Base-by-base conservation (phyloP, 2,888 invertebrate species). In the Germaria angustata region DNA sequence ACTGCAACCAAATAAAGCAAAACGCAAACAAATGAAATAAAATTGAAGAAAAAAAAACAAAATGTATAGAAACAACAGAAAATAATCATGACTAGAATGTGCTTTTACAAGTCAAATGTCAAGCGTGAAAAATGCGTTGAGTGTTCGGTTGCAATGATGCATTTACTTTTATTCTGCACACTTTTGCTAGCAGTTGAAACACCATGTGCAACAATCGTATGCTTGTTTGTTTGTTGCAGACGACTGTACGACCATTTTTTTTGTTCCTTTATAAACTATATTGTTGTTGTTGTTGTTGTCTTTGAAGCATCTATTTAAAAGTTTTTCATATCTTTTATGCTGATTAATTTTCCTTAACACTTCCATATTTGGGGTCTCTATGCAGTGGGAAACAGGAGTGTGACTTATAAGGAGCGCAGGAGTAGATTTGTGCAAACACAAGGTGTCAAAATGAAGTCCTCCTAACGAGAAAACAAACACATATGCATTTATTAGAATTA, bases 51-150 rank as follows among this genome's bases (percentile, higher is more conserved):
- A 51, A 53, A 46, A 9, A 51, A 55, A 68, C 55, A 55, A 59
- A 20, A 53, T n/a, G n/a, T n/a, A 7, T 24, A 24, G 9, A 20
- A 15, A 6, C 17, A 46, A 46, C 2, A 34, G 17, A 69, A 72
- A 66, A 66, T 68, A 75, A 69, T 84, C 81, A 85, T 81, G 81
- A 86, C 86, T 82, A 85, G 86, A 89, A 87, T 88, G 88, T 86
- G 88, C 88, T 88, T 85, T 87, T 86, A 80, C 77, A 84, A 90
- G 89, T 89, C 89, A 89, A 89, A 89, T 88, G 89, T 88, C 90
- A 89, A 88, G 88, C 90, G 88, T 90, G 89, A 90, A 89, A 89
- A 90, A 90, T 90, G 89, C 89, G 89, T 89, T 87, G 87, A 87
- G 87, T 87, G 87, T 81, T 79, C 49, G 53, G 75, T 79, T 82